Evolutionary conservation across 2,113 vertebrate genomes (phyloP).

Genomic region (Sialia sialis): DNA sequence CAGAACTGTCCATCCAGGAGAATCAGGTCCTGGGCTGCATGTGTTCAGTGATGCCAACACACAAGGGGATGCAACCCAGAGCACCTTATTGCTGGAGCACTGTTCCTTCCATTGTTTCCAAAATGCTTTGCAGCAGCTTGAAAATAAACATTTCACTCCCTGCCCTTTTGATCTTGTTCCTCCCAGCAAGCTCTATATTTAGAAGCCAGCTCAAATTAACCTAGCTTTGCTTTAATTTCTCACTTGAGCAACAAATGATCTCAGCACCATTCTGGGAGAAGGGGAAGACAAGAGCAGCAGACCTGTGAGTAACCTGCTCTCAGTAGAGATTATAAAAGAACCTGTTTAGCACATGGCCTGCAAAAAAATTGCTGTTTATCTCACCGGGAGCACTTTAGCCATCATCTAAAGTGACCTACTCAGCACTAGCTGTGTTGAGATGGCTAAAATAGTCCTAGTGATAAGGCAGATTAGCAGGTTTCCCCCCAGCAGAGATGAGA

Average conservation of each 20-base stretch:
- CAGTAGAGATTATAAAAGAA: background rate
- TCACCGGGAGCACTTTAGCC: background rate
- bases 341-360: background rate
- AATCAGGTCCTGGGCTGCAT: background rate
- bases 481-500: background rate
- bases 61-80: background rate
- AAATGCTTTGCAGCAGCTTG: conserved; percentile 15
- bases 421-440: background rate
- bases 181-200: background rate
- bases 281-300: background rate
- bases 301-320: background rate
- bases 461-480: background rate
- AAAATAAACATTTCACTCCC: conserved; percentile 34
- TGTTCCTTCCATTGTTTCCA: conserved; percentile 49
- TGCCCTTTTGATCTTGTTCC: background rate
- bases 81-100: background rate
- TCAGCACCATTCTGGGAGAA: background rate
- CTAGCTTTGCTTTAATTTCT: conserved; percentile 35
- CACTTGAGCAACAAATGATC: background rate
- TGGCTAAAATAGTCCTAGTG: background rate
- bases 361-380: conserved; percentile 5
- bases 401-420: background rate
- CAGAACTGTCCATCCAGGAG: background rate
- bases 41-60: background rate
- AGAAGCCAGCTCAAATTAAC: conserved; percentile 34